Base-by-base conservation (phyloP, 2,113 vertebrate genomes). In the Phyllopteryx taeniolatus region DNA sequence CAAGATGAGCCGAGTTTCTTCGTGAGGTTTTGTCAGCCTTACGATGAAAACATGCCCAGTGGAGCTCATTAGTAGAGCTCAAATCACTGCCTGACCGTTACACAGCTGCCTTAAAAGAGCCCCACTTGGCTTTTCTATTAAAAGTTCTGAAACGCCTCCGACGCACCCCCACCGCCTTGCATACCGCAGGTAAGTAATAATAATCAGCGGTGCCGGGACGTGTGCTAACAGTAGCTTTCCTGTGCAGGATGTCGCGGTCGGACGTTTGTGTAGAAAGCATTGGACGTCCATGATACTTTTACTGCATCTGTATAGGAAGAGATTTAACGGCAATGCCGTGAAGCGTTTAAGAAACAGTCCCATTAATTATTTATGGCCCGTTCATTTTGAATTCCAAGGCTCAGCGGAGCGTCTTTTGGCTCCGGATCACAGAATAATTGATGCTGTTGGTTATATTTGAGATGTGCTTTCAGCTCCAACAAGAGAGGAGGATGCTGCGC, bases 11-110 rank as follows among this genome's bases (percentile, higher is more conserved):
- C 63, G 63, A 75, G 57, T 46, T 65, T 43, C 42, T 65, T 65
- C 12, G 42, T 14, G 47, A 68, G 66, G 59, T 79, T 75, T 78
- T 74, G 51, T 72, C 65, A 13, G 1, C 56, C 68, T 75, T 66
- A 76, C 2, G 57, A 84, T 85, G 64, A 73, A 81, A 84, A 81
- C 75, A 83, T 79, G 71, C 87, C 84, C 87, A 81, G 77, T 66
- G 87, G 87, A 85, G 57, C 84, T 90, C 67, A 88, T 90, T 90
- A 88, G 85, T 72, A 62, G 71, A 57, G 63, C 70, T 44, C 72
- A 73, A 47, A 75, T 77, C 67, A 83, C 80, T 2, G 73, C 47
- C 75, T 82, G 79, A 79, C 82, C 79, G 78, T 78, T 19, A 22
- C 76, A 79, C 63, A 33, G 39, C 68, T 33, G 71, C 67, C 53